These are phyloP conservation scores for Pyrrhia umbra DNA, from an alignment of 2,888 invertebrate species.

Conservation along the genomic window DNA sequence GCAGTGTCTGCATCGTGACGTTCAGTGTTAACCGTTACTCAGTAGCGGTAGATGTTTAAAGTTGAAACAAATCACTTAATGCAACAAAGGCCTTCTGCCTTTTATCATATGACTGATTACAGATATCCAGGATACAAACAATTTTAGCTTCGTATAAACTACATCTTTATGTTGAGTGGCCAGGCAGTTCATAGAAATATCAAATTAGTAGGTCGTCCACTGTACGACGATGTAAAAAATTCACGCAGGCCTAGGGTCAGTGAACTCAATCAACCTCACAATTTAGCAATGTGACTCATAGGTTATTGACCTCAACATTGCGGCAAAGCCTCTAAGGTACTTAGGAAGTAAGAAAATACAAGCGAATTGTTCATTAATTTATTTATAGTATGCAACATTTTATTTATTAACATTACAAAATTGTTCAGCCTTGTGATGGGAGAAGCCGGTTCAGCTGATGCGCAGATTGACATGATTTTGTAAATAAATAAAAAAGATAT, in stretches of 20 bases:
- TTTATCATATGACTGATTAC: too few relatives aligned
- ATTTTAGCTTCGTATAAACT: too few relatives aligned
- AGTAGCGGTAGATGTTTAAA: too few relatives aligned
- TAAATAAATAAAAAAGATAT: slow-evolving; percentile 87
- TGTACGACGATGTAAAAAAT: neutral
- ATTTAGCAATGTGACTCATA: slow-evolving; percentile 28
- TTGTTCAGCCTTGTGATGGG: slow-evolving; percentile 88
- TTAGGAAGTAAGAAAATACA: slow-evolving; percentile 29
- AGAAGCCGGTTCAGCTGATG: slow-evolving; percentile 81
- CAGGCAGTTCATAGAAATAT: slow-evolving; percentile 1
- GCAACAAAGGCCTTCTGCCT: too few relatives aligned
- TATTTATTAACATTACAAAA: slow-evolving; percentile 81
- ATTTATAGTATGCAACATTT: slow-evolving; percentile 83
- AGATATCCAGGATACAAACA: too few relatives aligned
- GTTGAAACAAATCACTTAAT: too few relatives aligned
- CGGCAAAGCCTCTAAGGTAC: neutral
- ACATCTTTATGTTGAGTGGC: too few relatives aligned
- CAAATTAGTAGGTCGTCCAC: neutral
- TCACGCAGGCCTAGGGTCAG: neutral
- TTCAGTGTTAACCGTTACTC: too few relatives aligned
- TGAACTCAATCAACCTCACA: slow-evolving; percentile 25
- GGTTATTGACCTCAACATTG: slow-evolving; percentile 20
- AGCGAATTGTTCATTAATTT: slow-evolving; percentile 82
- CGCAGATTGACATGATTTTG: slow-evolving; percentile 80
- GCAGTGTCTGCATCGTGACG: too few relatives aligned